Base-by-base conservation (phyloP, 2,888 invertebrate species). In the Philaethria dido region DNA sequence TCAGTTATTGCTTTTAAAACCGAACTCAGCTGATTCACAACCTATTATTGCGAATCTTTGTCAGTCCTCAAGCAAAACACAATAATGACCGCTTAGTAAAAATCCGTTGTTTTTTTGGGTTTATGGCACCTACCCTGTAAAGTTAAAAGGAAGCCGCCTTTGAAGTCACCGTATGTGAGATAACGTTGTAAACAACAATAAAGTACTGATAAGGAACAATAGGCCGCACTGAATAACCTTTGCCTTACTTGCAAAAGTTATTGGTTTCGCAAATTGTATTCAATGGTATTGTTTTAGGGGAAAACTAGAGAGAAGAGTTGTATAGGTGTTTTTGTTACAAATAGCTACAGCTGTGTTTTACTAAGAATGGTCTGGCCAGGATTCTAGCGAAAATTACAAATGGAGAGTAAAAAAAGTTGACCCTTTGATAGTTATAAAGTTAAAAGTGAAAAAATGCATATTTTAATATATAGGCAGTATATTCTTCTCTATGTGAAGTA, bases 151-250 rank as follows among this genome's bases (percentile, higher is more conserved):
- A 42, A 77, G 80, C 79, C 64, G 20, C 59, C 48, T 85, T 83
- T 85, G 76, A 82, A 78, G 79, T 75, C 64, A 71, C 75, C 84
- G 83, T 83, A 78, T 87, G 87, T 87, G 85, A 78, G 79, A 77
- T 79, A 75, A 71, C 73, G 72, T n/a, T 42, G 66, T 66, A 11
- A n/a, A 42, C 69, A 67, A 87, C 82, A 88, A 87, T 80, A 67
- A 80, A 72, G 50, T 77, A 80, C 75, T 75, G 86, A 86, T 86
- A 86, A 84, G 74, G 66, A 55, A 68, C 68, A 72, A 72, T 66
- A 52, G 57, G 8, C 29, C 29, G 25, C 13, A 18, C 9, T 42
- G 47, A 63, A 62, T 68, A 63, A 69, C 63, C 66, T 70, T 70
- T 63, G 68, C 57, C 47, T 47, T 68, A 50, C 42, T 18, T n/a